Base-by-base conservation (phyloP, 2,888 invertebrate species). In the Parascotia fuliginaria region DNA sequence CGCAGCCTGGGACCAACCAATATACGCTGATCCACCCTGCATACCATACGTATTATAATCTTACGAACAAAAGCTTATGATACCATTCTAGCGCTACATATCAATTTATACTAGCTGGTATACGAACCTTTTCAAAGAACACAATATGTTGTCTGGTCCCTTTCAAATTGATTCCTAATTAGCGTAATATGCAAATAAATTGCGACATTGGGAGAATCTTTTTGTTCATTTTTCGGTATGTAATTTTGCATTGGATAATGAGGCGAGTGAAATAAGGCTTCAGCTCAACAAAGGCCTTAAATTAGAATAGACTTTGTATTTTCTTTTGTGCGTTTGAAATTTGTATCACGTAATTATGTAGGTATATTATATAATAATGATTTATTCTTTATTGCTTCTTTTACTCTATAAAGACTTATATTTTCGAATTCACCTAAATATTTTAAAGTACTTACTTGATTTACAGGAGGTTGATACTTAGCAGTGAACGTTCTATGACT, bases 101-200 rank as follows among this genome's bases (percentile, higher is more conserved):
- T 75, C 85, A 54, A 7, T 36, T 52, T 62, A 63, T 34, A 63
- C 47, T 77, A 81, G 82, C 37, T 59, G 63, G 50, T 60, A 59
- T 64, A 68, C 71, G 73, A 69, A 75, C 75, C 77, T 78, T 75
- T 73, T 69, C 74, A 76, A 76, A 77, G 74, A 79, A 79, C 68
- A 85, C 83, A 86, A 85, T 83, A 79, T 77, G 79, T 79, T 73
- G 77, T 79, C 78, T 79, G 77, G 75, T 75, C 81, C 81, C 82
- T 80, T 81, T 78, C 76, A 78, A 81, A 83, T 81, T 80, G 81
- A 77, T 79, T 76, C 74, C 80, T 87, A 87, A 87, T 87, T 87
- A 81, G 79, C 81, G 77, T 75, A 71, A 71, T 73, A 77, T 73
- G 73, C 68, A 73, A 75, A 76, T 74, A 73, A 75, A 68, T 76